Conservation (phyloP, 2,888 invertebrate genomes). For the Synanthedon formicaeformis region DNA sequence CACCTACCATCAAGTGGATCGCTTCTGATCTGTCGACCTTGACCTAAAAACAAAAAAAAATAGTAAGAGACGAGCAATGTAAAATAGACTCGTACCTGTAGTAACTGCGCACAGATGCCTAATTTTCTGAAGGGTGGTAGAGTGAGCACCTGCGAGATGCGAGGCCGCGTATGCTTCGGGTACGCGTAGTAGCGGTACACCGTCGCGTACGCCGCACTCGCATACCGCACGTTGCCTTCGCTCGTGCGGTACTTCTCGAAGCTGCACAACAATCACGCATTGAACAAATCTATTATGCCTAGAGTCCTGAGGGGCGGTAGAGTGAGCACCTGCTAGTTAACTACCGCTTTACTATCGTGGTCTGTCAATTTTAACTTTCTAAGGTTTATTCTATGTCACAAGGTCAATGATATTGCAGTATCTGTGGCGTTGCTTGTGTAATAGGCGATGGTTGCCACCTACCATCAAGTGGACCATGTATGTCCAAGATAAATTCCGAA, state of each 20-base stretch:
- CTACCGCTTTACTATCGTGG: no score
- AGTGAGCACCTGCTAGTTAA: constrained; percentile 90
- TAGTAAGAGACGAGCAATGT: no score
- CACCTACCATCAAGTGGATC: no score
- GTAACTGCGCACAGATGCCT: constrained; percentile 85
- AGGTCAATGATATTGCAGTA: no score
- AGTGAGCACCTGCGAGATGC: constrained; percentile 93
- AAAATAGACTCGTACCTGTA: constrained; percentile 48
- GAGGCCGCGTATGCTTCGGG: constrained; percentile 85
- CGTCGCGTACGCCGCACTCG: constrained; percentile 88
- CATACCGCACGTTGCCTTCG: constrained; percentile 73
- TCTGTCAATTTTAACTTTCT: no score
- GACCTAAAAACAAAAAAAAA: no score
- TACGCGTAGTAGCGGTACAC: constrained; percentile 96
- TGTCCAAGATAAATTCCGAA: no score
- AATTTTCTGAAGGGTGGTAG: constrained; percentile 91
- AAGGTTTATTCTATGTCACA: no score
- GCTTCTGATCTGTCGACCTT: no score
- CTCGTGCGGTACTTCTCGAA: constrained; percentile 77
- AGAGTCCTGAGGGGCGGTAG: constrained; percentile 91
- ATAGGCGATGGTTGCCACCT: no score
- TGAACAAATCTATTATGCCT: constrained; percentile 69
- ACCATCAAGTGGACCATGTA: no score
- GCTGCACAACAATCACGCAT: constrained; percentile 36
- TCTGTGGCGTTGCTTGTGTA: no score